These are phyloP conservation scores for Chaitophorus viminalis DNA, from an alignment of 2,888 invertebrate genomes.

Conservation along the genomic window DNA sequence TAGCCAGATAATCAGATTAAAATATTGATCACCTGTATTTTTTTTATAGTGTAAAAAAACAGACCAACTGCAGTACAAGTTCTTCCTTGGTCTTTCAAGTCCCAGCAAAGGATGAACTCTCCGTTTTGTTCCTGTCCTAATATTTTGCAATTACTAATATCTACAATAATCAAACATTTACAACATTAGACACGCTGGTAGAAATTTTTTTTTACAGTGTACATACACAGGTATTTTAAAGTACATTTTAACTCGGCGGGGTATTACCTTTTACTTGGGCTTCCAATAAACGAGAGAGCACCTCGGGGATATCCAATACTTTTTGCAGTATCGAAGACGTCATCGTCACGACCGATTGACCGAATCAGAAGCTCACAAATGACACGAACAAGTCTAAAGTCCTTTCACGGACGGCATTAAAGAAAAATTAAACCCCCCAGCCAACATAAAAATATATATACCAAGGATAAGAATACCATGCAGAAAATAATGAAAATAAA, in stretches of 20 bases:
- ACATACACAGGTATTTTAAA: background rate
- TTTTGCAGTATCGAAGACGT: constrained; percentile 51
- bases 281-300: constrained; percentile 36
- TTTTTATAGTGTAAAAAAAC: constrained; percentile 73
- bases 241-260: background rate
- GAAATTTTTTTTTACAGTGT: background rate
- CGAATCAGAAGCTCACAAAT: too few species aligned
- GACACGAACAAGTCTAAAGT: too few species aligned
- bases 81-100: constrained; percentile 67
- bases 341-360: background rate
- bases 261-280: constrained; percentile 26
- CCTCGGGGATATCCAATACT: constrained; percentile 36
- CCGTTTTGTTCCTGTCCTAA: constrained; percentile 85
- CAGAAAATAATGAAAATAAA: too few species aligned
- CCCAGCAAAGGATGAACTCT: constrained; percentile 78
- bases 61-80: constrained; percentile 70
- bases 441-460: too few species aligned
- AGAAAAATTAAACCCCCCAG: too few species aligned
- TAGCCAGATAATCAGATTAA: constrained; percentile 50
- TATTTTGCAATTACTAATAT: constrained; percentile 71
- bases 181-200: background rate
- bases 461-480: too few species aligned
- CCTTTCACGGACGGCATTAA: too few species aligned
- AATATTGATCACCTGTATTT: constrained; percentile 67
- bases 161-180: constrained; percentile 17